Percentiles rank a stretch among this genome's conserved stretches.
Conservation (phyloP, 2,888 invertebrate genomes). For the Dendrolimus houi region DNA sequence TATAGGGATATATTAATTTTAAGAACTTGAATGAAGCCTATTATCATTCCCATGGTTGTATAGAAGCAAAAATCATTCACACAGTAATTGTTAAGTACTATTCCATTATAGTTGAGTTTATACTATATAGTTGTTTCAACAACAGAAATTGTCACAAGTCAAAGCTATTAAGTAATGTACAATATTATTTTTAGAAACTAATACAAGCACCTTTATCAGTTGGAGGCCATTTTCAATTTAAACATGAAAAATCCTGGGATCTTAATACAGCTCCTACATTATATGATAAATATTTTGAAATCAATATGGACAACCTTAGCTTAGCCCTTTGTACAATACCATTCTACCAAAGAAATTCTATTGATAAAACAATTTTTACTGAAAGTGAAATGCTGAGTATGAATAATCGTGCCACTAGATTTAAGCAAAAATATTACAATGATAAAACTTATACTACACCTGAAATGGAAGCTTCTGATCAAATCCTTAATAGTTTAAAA, state of each 20-base stretch:
- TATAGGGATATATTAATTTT: too few relatives aligned
- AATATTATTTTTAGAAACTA: conserved; percentile 46
- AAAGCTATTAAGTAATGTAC: background rate
- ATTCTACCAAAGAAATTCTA: conserved; percentile 55
- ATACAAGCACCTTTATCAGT: conserved; percentile 51
- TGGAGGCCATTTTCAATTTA: conserved; percentile 71
- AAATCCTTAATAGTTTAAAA: conserved; percentile 29
- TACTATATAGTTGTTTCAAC: too few relatives aligned
- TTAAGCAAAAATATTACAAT: conserved; percentile 57
- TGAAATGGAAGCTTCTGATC: conserved; percentile 47
- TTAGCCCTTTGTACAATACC: conserved; percentile 53
- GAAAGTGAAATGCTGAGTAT: conserved; percentile 52
- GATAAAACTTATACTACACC: conserved; percentile 46
- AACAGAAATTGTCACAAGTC: too few relatives aligned
- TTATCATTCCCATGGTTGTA: too few relatives aligned
- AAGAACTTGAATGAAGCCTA: too few relatives aligned
- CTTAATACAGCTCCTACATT: conserved; percentile 42
- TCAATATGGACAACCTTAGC: conserved; percentile 53
- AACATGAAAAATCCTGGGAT: conserved; percentile 71
- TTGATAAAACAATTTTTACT: conserved; percentile 42
- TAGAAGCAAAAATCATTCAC: too few relatives aligned
- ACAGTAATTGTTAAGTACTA: too few relatives aligned
- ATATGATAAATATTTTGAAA: conserved; percentile 65
- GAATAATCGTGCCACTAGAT: conserved; percentile 53
- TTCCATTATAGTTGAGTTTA: too few relatives aligned